These are phyloP conservation scores for Formica aserva DNA, from an alignment of 2,888 invertebrate genomes.

Conservation along the genomic window DNA sequence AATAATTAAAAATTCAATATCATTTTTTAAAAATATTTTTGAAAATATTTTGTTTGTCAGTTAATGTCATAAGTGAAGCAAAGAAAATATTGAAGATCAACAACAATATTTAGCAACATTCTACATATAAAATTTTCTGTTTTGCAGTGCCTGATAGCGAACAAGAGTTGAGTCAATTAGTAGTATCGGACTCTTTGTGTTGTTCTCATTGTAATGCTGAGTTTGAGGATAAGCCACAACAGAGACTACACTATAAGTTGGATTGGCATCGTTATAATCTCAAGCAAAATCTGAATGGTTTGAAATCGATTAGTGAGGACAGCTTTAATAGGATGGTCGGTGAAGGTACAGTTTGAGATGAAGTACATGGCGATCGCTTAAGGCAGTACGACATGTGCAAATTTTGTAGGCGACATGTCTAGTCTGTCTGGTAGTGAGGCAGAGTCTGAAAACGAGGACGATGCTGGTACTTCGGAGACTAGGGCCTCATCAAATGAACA, in stretches of 20 bases:
- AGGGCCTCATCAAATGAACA: conserved; percentile 80
- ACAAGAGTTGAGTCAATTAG: conserved; percentile 77
- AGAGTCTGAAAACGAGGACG: conserved; percentile 85
- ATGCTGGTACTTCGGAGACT: conserved; percentile 77
- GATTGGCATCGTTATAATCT: conserved; percentile 95
- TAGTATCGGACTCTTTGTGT: conserved; percentile 85
- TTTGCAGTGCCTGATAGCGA: conserved; percentile 75
- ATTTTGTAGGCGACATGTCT: conserved; percentile 87
- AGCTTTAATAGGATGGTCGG: conserved; percentile 87
- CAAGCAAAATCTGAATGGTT: conserved; percentile 90
- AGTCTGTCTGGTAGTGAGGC: conserved; percentile 90
- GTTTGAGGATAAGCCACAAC: conserved; percentile 88
- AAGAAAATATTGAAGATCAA: background rate
- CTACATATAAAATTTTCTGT: background rate
- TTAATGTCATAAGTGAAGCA: background rate
- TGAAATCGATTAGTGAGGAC: conserved; percentile 87
- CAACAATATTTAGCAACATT: background rate
- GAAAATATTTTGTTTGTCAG: background rate
- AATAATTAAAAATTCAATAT: background rate
- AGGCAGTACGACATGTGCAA: background rate
- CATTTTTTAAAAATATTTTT: background rate
- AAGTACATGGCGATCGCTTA: conserved; percentile 11
- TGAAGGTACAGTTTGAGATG: conserved; percentile 68
- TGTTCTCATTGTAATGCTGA: conserved; percentile 87
- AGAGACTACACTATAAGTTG: conserved; percentile 92